phyloP scores from a whole-genome alignment of 2,797 vertebrate species.

The Morus bassanus region DNA sequence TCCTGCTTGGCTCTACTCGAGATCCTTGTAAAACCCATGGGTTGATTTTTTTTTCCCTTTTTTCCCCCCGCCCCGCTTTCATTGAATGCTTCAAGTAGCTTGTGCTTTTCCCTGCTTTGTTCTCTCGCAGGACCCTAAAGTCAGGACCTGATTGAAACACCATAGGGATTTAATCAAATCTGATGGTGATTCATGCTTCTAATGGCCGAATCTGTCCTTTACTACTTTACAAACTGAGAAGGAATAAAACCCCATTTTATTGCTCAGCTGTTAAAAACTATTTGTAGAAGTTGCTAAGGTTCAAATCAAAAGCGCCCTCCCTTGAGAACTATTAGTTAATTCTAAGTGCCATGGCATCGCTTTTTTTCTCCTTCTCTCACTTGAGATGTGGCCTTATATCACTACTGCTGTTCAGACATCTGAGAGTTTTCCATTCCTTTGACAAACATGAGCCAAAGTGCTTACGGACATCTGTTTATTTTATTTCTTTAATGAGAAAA shows the following conservation, averaged over 20 bases:
- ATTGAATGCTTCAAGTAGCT: neutral
- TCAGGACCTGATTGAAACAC: constrained; percentile 8
- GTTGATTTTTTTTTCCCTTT: neutral
- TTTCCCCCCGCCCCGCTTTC: neutral
- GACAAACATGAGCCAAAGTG: constrained; percentile 82
- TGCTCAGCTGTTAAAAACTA: constrained; percentile 72
- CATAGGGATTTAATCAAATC: constrained; percentile 58
- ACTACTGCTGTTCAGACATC: constrained; percentile 69
- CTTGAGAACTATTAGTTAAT: constrained; percentile 72
- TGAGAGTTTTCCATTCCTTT: constrained; percentile 76
- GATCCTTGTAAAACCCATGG: neutral
- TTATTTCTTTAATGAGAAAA: constrained; percentile 87
- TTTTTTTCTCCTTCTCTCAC: constrained; percentile 43
- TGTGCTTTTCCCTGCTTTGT: neutral
- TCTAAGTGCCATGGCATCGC: constrained; percentile 45
- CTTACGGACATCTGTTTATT: constrained; percentile 85
- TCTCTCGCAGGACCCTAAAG: constrained; percentile 8
- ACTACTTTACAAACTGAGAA: constrained; percentile 67
- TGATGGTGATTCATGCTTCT: constrained; percentile 47
- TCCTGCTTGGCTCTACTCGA: neutral
- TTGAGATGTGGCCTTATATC: constrained; percentile 70
- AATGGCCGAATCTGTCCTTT: constrained; percentile 46
- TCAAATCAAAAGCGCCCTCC: constrained; percentile 72
- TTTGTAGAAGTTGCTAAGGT: constrained; percentile 77
- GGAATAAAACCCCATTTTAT: constrained; percentile 70